Evolutionary conservation across 1,140 invertebrate species (phyloP), one percentile per base, ranked within the genome.

Genomic region (Uloborus diversus): DNA sequence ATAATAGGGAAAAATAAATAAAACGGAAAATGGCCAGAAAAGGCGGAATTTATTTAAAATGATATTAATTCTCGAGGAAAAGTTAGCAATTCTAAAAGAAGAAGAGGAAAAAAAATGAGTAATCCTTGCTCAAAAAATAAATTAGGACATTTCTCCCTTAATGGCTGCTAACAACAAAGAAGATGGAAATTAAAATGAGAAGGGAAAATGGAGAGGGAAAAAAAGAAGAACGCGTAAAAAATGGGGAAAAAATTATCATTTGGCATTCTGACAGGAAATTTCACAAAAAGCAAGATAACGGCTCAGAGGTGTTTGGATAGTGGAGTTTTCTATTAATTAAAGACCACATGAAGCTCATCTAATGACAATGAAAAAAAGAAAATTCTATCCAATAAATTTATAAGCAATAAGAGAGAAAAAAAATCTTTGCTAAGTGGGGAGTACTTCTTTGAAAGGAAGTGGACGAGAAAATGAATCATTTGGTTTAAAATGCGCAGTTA

Each of bases 221-320:
- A 57, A 66, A 49, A 73, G 42, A 75, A 64, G n/a, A 27, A 17
- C 9, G 51, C 23, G 27, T 30, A 59, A 59, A 62, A 62, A 62
- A 1, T 13, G 7, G 4, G 32, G 30, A n/a, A n/a, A n/a, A n/a
- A n/a, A n/a, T n/a, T n/a, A n/a, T 66, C 62, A 66, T 65, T 78
- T 78, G 73, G 73, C 73, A 78, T 78, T 65, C 33, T 78, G 73
- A 78, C 73, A 78, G 73, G 71, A 75, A 75, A 75, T 64, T 75
- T 75, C 71, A 23, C 62, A 32, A 11, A 47, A 66, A 78, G 65
- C 61, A 57, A 64, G 71, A 75, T 75, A 75, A 64, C 59, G 53
- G 71, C 37, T 30, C 49, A 28, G 73, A 78, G 73, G 73, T 78
- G 73, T 78, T 78, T 78, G 61, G 61, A 27, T 57, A 78, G 73